These are phyloP conservation scores for Drosophila affinis DNA, from an alignment of 2,888 invertebrate species.

Conservation along the genomic window DNA sequence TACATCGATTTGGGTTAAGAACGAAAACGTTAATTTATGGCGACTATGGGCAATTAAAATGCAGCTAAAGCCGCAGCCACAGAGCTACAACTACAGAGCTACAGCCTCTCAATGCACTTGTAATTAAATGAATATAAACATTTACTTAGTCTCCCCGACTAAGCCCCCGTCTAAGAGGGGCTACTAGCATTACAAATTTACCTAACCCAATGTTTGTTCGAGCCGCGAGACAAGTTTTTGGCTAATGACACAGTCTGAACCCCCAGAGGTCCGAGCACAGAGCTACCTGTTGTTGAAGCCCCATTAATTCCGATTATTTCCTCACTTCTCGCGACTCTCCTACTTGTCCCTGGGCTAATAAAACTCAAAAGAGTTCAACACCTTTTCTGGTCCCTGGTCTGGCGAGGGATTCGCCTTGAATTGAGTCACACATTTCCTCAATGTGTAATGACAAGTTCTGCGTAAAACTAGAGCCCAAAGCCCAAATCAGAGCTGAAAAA, in stretches of 20 bases:
- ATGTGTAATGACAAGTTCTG: slow-evolving; percentile 72
- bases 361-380: slow-evolving; percentile 71
- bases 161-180: neutral
- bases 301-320: slow-evolving; percentile 50
- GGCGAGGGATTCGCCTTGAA: slow-evolving; percentile 11
- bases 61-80: slow-evolving; percentile 49
- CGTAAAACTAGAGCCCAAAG: slow-evolving; percentile 65
- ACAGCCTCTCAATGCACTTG: slow-evolving; percentile 62
- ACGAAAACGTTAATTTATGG: slow-evolving; percentile 72
- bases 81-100: too few species aligned
- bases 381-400: slow-evolving; percentile 38
- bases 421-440: slow-evolving; percentile 56
- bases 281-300: slow-evolving; percentile 63
- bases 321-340: slow-evolving; percentile 26
- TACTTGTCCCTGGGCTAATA: slow-evolving; percentile 53
- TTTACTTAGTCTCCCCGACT: slow-evolving; percentile 58
- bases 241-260: slow-evolving; percentile 57
- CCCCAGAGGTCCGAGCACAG: slow-evolving; percentile 23
- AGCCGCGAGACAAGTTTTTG: slow-evolving; percentile 33
- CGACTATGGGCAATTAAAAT: slow-evolving; percentile 67
- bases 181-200: slow-evolving; percentile 40
- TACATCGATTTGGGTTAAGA: slow-evolving; percentile 81
- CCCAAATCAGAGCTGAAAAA: slow-evolving; percentile 65
- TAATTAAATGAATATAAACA: slow-evolving; percentile 79
- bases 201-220: slow-evolving; percentile 28